Evolutionary conservation across 2,797 vertebrate species (phyloP).

Genomic region (Falco columbarius): DNA sequence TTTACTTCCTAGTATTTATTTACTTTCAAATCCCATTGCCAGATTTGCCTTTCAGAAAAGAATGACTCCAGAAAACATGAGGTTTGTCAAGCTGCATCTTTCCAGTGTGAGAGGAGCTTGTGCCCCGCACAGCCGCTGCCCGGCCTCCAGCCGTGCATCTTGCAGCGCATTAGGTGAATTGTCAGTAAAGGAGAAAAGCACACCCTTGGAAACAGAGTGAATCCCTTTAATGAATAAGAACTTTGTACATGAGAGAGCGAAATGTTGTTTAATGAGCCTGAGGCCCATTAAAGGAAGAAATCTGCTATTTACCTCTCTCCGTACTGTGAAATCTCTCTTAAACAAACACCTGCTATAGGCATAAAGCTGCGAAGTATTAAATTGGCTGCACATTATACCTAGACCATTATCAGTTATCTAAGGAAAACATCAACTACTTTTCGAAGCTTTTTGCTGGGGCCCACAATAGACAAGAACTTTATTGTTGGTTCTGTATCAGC

Average conservation of each 20-base stretch:
- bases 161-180: background rate
- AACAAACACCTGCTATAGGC: slow-evolving; percentile 53
- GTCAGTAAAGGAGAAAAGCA: background rate
- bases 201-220: background rate
- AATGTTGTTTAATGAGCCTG: slow-evolving; percentile 31
- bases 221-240: slow-evolving; percentile 36
- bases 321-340: slow-evolving; percentile 37
- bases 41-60: background rate
- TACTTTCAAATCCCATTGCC: background rate
- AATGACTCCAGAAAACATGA: background rate
- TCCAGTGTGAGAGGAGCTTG: background rate
- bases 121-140: background rate
- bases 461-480: background rate
- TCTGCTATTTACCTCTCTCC: slow-evolving; percentile 39
- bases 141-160: background rate
- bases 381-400: slow-evolving; percentile 47
- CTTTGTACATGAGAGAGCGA: background rate
- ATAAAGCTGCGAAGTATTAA: slow-evolving; percentile 29
- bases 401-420: slow-evolving; percentile 48
- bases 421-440: slow-evolving; percentile 44
- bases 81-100: background rate
- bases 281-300: slow-evolving; percentile 42
- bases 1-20: background rate
- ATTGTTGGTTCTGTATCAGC: slow-evolving; percentile 21
- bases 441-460: background rate